Base-by-base conservation (phyloP, 2,888 invertebrate species). In the Carcina quercana region DNA sequence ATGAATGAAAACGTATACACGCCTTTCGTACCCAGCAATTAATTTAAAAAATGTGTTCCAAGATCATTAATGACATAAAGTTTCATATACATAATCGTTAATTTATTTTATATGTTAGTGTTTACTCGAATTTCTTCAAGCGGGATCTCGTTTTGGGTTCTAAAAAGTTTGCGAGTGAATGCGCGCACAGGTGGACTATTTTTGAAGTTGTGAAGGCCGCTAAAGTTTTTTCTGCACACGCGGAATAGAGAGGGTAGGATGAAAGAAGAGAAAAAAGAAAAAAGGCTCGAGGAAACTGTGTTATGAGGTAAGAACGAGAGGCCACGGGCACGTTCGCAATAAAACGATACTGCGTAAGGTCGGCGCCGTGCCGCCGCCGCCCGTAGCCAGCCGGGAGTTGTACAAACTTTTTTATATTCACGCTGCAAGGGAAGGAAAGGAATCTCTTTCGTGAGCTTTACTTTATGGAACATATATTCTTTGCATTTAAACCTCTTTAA, bases 261-360 rank as follows among this genome's bases (percentile, higher is more conserved):
- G 51, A 53, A 47, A 38, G 43, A 43, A 32, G 20, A 28, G 15
- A 21, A 21, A 59, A 62, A 59, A 58, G 57, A 50, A 45, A 45
- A 46, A 46, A 43, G 41, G 45, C 42, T 45, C 42, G 42, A 55
- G 50, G 47, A 78, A 80, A 80, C 73, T 82, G 79, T 82, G 82
- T 80, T 79, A 82, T 71, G 73, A 74, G 82, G 82, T 79, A 80
- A 82, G 78, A 67, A 72, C 59, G 61, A 66, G 63, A 68, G 74
- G 74, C 71, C 76, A 73, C 61, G 74, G 71, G 67, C 74, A 68
- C 72, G 70, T 59, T 64, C 56, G 71, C 67, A 80, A 76, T 73
- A 79, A 79, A 79, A 78, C 71, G 73, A 78, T 61, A 64, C 65
- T 68, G 72, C 70, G 75, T 75, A 70, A 71, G 75, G 70, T 70